These are phyloP conservation scores for Jaculus jaculus DNA, from an alignment of 2,113 vertebrate species.

Conservation along the genomic window DNA sequence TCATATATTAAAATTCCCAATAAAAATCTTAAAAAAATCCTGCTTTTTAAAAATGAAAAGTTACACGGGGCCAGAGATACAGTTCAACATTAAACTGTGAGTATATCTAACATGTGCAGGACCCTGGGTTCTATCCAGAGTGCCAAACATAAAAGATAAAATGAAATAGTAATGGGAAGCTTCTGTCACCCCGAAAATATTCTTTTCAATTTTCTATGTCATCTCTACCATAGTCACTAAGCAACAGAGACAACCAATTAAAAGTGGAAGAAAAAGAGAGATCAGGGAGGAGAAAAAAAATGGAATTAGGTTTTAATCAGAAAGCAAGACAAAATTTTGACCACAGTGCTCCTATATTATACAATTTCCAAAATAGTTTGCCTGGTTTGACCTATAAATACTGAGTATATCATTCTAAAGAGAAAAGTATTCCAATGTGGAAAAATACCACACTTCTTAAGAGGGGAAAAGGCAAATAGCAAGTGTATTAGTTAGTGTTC, in stretches of 20 bases:
- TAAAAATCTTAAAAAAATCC: neutral
- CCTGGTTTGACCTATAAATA: no score
- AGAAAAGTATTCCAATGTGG: no score
- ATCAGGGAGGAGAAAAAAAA: neutral
- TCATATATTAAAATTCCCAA: no score
- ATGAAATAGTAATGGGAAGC: neutral
- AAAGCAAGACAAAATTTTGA: neutral
- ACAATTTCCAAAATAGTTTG: no score
- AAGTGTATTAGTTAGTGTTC: no score
- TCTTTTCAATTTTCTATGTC: neutral
- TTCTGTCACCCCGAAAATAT: neutral
- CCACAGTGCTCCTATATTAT: no score
- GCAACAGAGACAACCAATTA: neutral
- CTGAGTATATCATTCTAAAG: no score
- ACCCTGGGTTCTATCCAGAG: neutral
- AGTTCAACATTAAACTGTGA: neutral
- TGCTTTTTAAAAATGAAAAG: neutral
- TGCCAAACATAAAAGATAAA: neutral
- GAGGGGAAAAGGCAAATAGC: neutral
- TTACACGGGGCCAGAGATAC: no score
- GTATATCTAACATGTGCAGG: neutral
- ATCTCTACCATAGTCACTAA: neutral
- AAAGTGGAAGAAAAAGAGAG: neutral
- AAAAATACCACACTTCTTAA: no score
- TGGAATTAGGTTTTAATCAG: neutral